A percentile compares a stretch with the other conserved stretches of the same genome.
Evolutionary conservation across 2,888 invertebrate genomes (phyloP).

Genomic region (Loripinus fragilis): DNA sequence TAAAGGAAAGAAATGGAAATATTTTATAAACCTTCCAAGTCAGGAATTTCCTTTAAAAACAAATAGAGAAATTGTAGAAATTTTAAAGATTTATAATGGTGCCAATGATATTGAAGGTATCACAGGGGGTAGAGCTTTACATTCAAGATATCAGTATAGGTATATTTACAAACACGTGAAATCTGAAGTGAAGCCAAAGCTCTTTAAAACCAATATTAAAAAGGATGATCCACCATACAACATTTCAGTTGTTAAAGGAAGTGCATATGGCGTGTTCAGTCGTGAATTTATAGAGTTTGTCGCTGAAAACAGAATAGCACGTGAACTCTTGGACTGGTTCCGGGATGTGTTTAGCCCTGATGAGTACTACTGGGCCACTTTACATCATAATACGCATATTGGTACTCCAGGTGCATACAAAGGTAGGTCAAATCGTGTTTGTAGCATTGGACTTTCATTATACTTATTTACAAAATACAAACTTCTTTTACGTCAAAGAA

Average conservation of each 20-base stretch:
- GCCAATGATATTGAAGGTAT: constrained; percentile 82
- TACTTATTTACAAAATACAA: too few species aligned
- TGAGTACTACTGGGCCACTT: constrained; percentile 82
- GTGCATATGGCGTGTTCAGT: constrained; percentile 82
- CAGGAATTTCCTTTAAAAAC: constrained; percentile 82
- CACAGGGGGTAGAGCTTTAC: constrained; percentile 66
- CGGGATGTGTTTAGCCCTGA: constrained; percentile 79
- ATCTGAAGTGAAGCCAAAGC: constrained; percentile 34
- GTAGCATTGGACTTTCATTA: too few species aligned
- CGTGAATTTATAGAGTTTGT: constrained; percentile 79
- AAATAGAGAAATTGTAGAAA: constrained; percentile 80
- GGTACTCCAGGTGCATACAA: constrained; percentile 78
- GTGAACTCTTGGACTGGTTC: constrained; percentile 79
- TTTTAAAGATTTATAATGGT: constrained; percentile 81
- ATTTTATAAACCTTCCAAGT: constrained; percentile 82
- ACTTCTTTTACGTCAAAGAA: too few species aligned
- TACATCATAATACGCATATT: constrained; percentile 79
- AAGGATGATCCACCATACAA: constrained; percentile 61
- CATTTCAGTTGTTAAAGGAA: constrained; percentile 76
- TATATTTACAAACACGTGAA: constrained; percentile 55
- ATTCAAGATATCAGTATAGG: constrained; percentile 51
- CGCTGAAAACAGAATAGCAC: constrained; percentile 68
- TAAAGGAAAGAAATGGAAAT: constrained; percentile 74
- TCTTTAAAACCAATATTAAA: constrained; percentile 41
- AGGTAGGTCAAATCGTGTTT: too few species aligned